phyloP scores from a whole-genome alignment of 2,797 vertebrate species.

The Jordanella pulchra region DNA sequence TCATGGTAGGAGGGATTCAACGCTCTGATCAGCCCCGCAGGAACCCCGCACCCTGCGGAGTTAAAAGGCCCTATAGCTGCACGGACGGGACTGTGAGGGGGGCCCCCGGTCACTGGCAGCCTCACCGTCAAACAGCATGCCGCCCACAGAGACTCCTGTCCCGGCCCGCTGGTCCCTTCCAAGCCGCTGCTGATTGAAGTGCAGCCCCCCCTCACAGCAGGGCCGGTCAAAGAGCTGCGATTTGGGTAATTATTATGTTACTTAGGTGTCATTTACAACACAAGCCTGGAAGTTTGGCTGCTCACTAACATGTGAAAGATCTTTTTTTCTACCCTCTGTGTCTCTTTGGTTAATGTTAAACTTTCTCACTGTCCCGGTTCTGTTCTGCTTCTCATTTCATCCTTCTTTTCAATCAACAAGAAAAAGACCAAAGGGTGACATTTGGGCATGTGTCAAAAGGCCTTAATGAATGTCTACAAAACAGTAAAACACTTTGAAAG shows the following conservation, averaged over 20 bases:
- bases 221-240: conserved; percentile 62
- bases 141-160: conserved; percentile 69
- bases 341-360: conserved; percentile 51
- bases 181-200: conserved; percentile 76
- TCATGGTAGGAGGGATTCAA: conserved; percentile 56
- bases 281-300: conserved; percentile 64
- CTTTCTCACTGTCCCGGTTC: conserved; percentile 52
- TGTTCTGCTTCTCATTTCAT: conserved; percentile 43
- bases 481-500: conserved; percentile 60
- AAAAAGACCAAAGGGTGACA: conserved; percentile 29
- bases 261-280: conserved; percentile 82
- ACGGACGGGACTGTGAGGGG: conserved; percentile 41
- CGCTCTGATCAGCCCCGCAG: conserved; percentile 76
- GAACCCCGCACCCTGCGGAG: conserved; percentile 70
- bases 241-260: conserved; percentile 80
- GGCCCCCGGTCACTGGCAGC: conserved; percentile 34
- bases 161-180: conserved; percentile 61
- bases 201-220: conserved; percentile 73
- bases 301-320: conserved; percentile 46
- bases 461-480: conserved; percentile 30
- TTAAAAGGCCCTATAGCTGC: conserved; percentile 68
- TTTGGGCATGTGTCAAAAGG: conserved; percentile 54
- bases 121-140: conserved; percentile 52
- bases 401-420: conserved; percentile 51
- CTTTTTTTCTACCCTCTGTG: neutral